A percentile compares a stretch with the other conserved stretches of the same genome.
phyloP scores from a whole-genome alignment of 2,113 vertebrate genomes.

The Trogon surrucura region DNA sequence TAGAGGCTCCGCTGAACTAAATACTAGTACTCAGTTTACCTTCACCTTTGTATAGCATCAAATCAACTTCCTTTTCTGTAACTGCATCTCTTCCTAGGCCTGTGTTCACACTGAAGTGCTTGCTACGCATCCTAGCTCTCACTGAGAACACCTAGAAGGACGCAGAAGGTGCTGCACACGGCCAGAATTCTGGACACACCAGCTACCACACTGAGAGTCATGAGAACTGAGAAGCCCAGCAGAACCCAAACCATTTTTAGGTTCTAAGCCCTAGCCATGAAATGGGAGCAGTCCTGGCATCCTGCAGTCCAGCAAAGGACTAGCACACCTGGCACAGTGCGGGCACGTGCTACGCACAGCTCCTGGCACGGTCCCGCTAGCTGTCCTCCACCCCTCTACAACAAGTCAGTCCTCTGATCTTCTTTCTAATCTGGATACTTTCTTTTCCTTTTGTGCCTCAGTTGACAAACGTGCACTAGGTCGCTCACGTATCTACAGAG shows the following conservation, averaged over 20 bases:
- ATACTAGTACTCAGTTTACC: background rate
- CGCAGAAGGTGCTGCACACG: background rate
- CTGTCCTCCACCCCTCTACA: background rate
- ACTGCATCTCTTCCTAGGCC: background rate
- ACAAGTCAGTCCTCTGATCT: background rate
- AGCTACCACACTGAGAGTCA: background rate
- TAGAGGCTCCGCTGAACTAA: background rate
- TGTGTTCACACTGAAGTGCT: rapidly evolving
- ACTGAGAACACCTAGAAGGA: background rate
- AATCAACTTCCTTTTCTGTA: background rate
- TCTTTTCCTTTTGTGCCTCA: background rate
- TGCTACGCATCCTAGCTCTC: background rate
- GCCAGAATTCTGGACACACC: background rate
- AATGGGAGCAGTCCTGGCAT: background rate
- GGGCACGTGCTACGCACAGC: rapidly evolving
- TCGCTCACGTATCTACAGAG: background rate
- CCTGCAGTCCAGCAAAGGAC: background rate
- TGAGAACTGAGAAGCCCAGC: background rate
- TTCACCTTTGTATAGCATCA: background rate
- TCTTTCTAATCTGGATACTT: background rate
- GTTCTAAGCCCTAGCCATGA: background rate
- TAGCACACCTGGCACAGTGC: too few species aligned
- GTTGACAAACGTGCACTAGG: background rate
- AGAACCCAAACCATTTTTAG: background rate
- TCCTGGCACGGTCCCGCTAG: background rate